These are phyloP conservation scores for Hypomecis atomaria DNA, from an alignment of 2,888 invertebrate genomes.

Conservation along the genomic window DNA sequence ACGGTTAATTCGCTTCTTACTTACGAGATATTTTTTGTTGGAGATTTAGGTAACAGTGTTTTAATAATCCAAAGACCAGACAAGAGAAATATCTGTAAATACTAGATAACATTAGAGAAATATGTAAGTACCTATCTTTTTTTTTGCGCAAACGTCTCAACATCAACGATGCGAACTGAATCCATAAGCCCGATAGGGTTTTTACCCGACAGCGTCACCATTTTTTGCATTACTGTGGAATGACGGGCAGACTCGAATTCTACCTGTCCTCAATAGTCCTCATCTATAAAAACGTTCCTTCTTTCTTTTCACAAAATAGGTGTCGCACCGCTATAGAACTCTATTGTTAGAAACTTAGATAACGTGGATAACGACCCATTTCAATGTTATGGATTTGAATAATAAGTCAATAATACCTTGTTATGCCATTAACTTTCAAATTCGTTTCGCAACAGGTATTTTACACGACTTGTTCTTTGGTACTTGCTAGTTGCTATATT, in stretches of 20 bases:
- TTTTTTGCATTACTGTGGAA: constrained; percentile 51
- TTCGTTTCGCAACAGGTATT: constrained; percentile 25
- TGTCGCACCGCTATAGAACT: not conserved
- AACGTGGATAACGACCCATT: constrained; percentile 14
- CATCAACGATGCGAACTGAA: too few relatives aligned
- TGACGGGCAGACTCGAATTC: constrained; percentile 24
- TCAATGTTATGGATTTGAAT: constrained; percentile 22
- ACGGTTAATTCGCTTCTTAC: constrained; percentile 60
- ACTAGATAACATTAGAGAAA: too few relatives aligned
- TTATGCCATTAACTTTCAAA: constrained; percentile 29
- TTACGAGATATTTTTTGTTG: constrained; percentile 50
- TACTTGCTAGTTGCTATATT: constrained; percentile 3
- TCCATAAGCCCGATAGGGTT: too few relatives aligned
- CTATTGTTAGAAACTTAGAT: constrained; percentile 19
- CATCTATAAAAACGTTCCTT: not conserved
- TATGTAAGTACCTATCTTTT: too few relatives aligned
- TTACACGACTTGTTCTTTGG: constrained; percentile 16
- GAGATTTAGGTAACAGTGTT: constrained; percentile 48
- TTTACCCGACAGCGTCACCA: constrained; percentile 38
- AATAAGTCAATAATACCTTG: constrained; percentile 16
- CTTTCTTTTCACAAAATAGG: not conserved
- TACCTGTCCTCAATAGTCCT: constrained; percentile 13
- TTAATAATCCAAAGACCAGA: constrained; percentile 48
- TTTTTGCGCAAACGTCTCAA: too few relatives aligned
- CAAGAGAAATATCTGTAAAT: too few relatives aligned